Evolutionary conservation across 2,888 invertebrate species (phyloP), one percentile per base, ranked within the genome.

Genomic region (Heliconius ismenius): DNA sequence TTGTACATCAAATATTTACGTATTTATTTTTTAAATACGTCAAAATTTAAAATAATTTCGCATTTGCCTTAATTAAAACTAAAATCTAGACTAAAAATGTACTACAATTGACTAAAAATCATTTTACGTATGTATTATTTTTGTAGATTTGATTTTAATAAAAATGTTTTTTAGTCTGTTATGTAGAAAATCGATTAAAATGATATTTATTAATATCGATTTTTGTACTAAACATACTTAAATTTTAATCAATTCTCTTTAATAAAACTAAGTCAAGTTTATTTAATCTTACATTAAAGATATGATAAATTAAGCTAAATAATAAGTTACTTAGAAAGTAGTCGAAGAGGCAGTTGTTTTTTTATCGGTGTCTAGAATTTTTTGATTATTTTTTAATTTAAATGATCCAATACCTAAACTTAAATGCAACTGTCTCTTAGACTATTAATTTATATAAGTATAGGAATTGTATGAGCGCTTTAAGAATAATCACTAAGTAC

Each of bases 241-340:
- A 21, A n/a, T 43, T 67, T 39, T 67, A 67, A 39, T 67, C 67
- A 67, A 67, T 67, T 67, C 67, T 67, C 15, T 43, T 43, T 39
- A 39, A 67, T 39, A 39, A 39, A 67, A 24, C 39, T 67, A 67
- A n/a, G 13, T 39, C 43, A 49, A 21, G 21, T 49, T 67, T 15
- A 39, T 67, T 24, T 15, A 24, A 24, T 21, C 36, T 39, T 67
- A 67, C 24, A 24, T 24, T 67, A 67, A 67, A 67, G 67, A 67
- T 67, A 43, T 39, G 67, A 43, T 67, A 67, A 67, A 67, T 24
- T 24, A 67, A 39, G 24, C 67, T 65, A 39, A 65, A 65, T 65
- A 6, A 65, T 24, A 36, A 65, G 13, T 65, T 39, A 39, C 9
- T 67, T 43, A 39, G 15, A 67, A 24, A 39, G 13, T 67, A 39